Conservation (phyloP, 2,113 vertebrate species). For the Macrotus californicus region DNA sequence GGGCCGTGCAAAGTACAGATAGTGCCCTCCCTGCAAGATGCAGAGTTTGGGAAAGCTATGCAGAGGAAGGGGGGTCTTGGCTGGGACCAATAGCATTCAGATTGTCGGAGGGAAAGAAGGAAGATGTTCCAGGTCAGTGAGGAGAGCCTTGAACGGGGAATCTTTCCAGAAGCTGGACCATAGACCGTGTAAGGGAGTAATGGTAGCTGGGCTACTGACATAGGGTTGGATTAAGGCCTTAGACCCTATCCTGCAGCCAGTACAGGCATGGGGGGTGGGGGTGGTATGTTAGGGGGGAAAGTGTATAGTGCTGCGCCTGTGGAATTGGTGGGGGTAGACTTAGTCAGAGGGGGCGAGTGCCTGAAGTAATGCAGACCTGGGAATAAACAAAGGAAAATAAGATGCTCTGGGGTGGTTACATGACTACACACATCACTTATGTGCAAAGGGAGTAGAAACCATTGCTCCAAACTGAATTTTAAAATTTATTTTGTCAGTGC, state of each 20-base stretch:
- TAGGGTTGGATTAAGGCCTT: neutral
- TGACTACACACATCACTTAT: neutral
- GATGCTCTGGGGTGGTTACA: fast-evolving
- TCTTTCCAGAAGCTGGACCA: neutral
- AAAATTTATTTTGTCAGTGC: neutral
- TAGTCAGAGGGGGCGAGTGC: neutral
- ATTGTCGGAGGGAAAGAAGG: neutral
- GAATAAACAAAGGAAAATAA: neutral
- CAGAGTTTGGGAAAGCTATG: neutral
- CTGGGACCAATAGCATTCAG: neutral
- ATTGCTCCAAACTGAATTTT: neutral
- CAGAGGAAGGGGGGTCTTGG: neutral
- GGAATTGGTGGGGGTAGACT: neutral
- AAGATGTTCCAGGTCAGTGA: neutral
- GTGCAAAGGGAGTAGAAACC: neutral
- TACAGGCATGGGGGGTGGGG: neutral
- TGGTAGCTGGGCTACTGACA: neutral
- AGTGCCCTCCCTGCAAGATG: neutral
- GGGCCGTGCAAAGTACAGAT: neutral
- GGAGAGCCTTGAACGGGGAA: neutral
- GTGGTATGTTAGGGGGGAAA: neutral
- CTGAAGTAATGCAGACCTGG: neutral
- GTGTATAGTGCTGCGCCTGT: fast-evolving
- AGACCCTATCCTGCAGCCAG: neutral
- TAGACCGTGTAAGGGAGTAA: neutral